Evolutionary conservation across 1,140 invertebrate species (phyloP).

Genomic region (Drosophila subobscura): DNA sequence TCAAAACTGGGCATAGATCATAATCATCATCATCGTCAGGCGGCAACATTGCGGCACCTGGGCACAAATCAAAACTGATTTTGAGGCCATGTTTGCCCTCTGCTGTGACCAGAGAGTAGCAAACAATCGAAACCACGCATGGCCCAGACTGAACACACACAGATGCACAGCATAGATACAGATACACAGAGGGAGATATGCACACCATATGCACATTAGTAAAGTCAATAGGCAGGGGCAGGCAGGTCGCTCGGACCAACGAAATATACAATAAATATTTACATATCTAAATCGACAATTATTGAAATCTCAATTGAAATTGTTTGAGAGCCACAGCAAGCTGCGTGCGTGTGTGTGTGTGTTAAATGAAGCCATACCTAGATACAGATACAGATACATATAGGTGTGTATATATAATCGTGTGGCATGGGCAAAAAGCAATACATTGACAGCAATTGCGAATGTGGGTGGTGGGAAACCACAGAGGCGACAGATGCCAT

Average conservation of each 20-base stretch:
- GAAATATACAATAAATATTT: slow-evolving; percentile 79
- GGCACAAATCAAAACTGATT: slow-evolving; percentile 47
- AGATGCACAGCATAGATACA: slow-evolving; percentile 8
- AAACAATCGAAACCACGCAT: slow-evolving; percentile 32
- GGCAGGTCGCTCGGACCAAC: slow-evolving; percentile 24
- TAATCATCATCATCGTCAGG: slow-evolving; percentile 1
- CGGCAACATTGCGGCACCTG: slow-evolving; percentile 34
- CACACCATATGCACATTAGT: slow-evolving; percentile 59
- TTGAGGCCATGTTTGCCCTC: slow-evolving; percentile 40
- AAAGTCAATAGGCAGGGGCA: slow-evolving; percentile 66
- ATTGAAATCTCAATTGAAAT: slow-evolving; percentile 82
- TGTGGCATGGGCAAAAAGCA: slow-evolving; percentile 19
- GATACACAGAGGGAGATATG: too few species aligned
- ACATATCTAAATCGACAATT: slow-evolving; percentile 82
- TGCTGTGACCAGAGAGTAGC: slow-evolving; percentile 26
- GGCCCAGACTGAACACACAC: not conserved
- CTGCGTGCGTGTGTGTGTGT: slow-evolving; percentile 8
- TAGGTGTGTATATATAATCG: not conserved
- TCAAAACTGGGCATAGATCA: slow-evolving; percentile 8
- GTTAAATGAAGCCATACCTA: slow-evolving; percentile 53
- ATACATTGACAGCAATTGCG: not conserved
- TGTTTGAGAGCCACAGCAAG: slow-evolving; percentile 53
- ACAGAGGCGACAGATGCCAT: slow-evolving; percentile 18
- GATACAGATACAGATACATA: slow-evolving; percentile 4
- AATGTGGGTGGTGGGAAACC: not conserved